Evolutionary conservation across 2,113 vertebrate genomes (phyloP).

Genomic region (Melozone crissalis): DNA sequence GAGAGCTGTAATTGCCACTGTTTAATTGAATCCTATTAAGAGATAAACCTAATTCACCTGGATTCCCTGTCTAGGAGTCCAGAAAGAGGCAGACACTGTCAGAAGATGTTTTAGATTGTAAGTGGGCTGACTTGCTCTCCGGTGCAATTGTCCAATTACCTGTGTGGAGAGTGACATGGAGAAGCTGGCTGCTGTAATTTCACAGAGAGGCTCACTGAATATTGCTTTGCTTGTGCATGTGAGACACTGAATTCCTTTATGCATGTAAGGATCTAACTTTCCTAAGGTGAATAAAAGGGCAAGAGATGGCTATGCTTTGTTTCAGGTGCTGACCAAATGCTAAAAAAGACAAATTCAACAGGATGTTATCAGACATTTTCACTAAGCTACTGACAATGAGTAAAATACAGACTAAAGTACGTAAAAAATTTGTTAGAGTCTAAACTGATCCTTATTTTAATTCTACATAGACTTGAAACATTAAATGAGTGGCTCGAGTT

Average conservation of each 20-base stretch:
- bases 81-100: neutral
- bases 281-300: neutral
- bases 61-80: neutral
- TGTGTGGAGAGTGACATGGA: neutral
- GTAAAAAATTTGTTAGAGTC: neutral
- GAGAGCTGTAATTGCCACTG: neutral
- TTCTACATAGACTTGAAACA: slow-evolving; percentile 46
- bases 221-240: neutral
- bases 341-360: neutral
- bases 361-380: neutral
- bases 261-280: neutral
- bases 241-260: neutral
- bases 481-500: slow-evolving; percentile 48
- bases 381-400: neutral
- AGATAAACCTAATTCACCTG: neutral
- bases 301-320: neutral
- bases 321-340: slow-evolving; percentile 13
- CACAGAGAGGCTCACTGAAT: neutral
- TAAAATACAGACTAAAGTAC: neutral
- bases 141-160: neutral
- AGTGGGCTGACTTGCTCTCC: neutral
- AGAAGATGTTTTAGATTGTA: neutral
- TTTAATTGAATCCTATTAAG: neutral
- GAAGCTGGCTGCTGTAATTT: neutral
- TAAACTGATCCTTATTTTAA: slow-evolving; percentile 52